Evolutionary conservation across 2,113 vertebrate genomes (phyloP).

Genomic region (Anolis carolinensis): DNA sequence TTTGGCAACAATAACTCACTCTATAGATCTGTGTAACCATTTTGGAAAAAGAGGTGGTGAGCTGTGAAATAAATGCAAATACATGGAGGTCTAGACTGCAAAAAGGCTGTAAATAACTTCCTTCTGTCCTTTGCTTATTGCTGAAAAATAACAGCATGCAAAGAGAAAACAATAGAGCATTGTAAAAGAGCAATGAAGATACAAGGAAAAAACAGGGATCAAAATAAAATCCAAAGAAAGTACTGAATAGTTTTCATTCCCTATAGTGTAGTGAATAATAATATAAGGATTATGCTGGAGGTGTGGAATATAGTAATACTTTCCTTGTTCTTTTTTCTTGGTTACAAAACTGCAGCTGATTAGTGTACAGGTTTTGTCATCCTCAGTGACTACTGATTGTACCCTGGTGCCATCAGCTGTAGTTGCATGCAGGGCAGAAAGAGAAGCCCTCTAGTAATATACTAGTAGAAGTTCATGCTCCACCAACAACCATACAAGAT

Average conservation of each 20-base stretch:
- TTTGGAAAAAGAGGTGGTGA: slow-evolving; percentile 36
- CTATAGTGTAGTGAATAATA: background rate
- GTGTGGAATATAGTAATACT: too few relatives aligned
- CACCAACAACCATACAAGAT: too few relatives aligned
- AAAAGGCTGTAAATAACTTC: slow-evolving; percentile 16
- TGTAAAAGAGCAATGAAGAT: background rate
- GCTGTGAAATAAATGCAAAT: slow-evolving; percentile 23
- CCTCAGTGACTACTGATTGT: too few relatives aligned
- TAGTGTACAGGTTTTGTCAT: too few relatives aligned
- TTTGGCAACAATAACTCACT: slow-evolving; percentile 39
- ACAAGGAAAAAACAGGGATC: background rate
- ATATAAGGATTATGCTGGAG: background rate
- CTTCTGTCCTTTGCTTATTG: background rate
- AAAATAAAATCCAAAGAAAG: background rate
- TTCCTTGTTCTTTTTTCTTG: too few relatives aligned
- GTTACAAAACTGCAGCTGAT: too few relatives aligned
- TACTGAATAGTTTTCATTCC: background rate
- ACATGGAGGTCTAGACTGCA: background rate
- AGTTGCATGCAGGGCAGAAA: too few relatives aligned
- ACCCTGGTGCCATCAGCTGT: too few relatives aligned
- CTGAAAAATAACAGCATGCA: background rate
- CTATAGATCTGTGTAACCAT: slow-evolving; percentile 29
- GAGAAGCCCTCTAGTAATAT: too few relatives aligned
- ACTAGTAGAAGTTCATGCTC: too few relatives aligned
- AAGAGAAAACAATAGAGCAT: background rate